A percentile compares a stretch with the other conserved stretches of the same genome.
These are phyloP conservation scores for Orchesella cincta DNA, from an alignment of 1,140 invertebrate species.

Conservation along the genomic window DNA sequence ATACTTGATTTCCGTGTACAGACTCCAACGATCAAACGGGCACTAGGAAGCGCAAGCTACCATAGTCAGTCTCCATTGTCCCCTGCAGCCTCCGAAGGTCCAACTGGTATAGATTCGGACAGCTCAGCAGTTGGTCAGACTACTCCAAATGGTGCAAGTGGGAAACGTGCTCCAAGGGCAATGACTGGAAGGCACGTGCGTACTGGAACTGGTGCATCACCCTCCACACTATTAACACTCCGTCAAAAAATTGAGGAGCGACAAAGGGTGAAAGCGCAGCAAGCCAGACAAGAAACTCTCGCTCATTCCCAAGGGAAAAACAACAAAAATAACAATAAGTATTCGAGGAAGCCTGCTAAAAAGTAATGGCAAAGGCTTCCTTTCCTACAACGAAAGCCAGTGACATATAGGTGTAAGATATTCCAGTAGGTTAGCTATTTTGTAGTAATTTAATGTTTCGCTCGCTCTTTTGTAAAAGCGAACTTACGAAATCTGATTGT, in stretches of 20 bases:
- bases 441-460: too few relatives aligned
- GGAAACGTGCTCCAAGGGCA: slow-evolving; percentile 57
- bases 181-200: slow-evolving; percentile 59
- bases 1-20: not conserved
- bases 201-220: slow-evolving; percentile 60
- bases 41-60: not conserved
- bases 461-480: too few relatives aligned
- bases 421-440: too few relatives aligned
- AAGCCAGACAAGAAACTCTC: slow-evolving; percentile 43
- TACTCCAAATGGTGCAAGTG: slow-evolving; percentile 40
- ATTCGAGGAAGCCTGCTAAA: slow-evolving; percentile 21
- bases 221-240: slow-evolving; percentile 57
- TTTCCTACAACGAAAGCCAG: slow-evolving; percentile 36
- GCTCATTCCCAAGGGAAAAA: slow-evolving; percentile 35
- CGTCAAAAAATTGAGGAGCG: slow-evolving; percentile 59
- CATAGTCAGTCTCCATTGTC: slow-evolving; percentile 53
- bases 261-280: slow-evolving; percentile 54
- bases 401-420: slow-evolving; percentile 26
- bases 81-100: slow-evolving; percentile 61
- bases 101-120: slow-evolving; percentile 60
- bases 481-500: too few relatives aligned
- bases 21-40: slow-evolving; percentile 6
- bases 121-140: slow-evolving; percentile 38
- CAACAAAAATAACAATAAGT: slow-evolving; percentile 32
- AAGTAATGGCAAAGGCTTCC: not conserved